Percentiles rank a stretch among this genome's conserved stretches.
Conservation (phyloP, 2,888 invertebrate genomes). For the Spilarctia lutea region DNA sequence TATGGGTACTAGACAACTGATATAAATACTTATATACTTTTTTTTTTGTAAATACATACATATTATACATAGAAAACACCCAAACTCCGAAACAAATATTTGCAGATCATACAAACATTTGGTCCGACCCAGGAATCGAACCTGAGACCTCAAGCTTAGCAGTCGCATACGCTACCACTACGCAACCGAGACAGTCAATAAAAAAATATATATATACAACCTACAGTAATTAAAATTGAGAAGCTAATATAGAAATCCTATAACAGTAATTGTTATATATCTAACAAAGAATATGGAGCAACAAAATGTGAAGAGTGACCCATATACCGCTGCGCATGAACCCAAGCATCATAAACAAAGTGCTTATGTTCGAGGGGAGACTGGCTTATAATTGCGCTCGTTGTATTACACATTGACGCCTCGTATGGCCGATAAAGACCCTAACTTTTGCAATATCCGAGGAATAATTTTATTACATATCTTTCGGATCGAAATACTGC, state of each 20-base stretch:
- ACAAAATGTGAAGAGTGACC: constrained; percentile 53
- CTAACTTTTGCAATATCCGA: constrained; percentile 21
- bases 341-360: constrained; percentile 46
- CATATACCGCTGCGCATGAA: constrained; percentile 49
- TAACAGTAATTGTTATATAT: constrained; percentile 33
- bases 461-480: constrained; percentile 17
- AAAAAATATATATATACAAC: no score
- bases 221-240: constrained; percentile 6
- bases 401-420: constrained; percentile 35
- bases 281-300: constrained; percentile 27
- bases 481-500: constrained; percentile 1
- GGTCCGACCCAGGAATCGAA: no score
- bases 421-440: constrained; percentile 26
- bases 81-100: no score
- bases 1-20: no score
- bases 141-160: no score
- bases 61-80: no score
- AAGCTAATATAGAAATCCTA: constrained; percentile 24
- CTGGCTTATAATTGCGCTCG: constrained; percentile 40
- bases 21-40: no score
- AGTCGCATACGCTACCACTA: no score
- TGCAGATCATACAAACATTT: no score
- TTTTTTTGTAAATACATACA: no score
- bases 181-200: no score
- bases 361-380: constrained; percentile 34